phyloP scores from a whole-genome alignment of 2,797 vertebrate genomes.

The Thripadectes ignobilis region DNA sequence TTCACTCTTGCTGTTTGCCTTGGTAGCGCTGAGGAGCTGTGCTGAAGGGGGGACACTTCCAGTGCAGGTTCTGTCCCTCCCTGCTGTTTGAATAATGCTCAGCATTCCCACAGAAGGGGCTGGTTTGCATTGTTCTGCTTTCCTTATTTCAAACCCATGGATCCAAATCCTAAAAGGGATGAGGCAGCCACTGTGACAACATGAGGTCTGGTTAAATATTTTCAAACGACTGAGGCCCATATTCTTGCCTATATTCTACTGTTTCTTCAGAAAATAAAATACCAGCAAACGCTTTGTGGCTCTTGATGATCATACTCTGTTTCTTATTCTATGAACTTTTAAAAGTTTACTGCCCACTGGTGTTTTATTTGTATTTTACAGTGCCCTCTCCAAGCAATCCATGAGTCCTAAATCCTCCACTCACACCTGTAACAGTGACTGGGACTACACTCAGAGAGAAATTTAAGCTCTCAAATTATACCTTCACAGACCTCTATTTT shows the following conservation, averaged over 20 bases:
- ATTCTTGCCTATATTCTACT: background rate
- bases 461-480: background rate
- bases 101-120: background rate
- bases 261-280: background rate
- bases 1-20: background rate
- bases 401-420: background rate
- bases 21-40: background rate
- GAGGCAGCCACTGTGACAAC: background rate
- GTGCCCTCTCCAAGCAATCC: background rate
- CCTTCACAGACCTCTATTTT: background rate
- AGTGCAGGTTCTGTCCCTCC: background rate
- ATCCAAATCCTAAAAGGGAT: background rate
- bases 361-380: background rate
- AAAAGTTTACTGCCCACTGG: background rate
- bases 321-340: background rate
- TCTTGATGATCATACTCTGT: background rate
- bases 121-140: background rate
- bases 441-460: background rate
- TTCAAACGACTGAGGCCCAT: background rate
- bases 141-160: background rate
- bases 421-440: background rate
- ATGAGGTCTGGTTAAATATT: background rate
- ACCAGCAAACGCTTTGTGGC: background rate
- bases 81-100: background rate
- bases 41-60: background rate